Evolutionary conservation across 2,113 vertebrate species (phyloP).

Genomic region (Rhea americana): DNA sequence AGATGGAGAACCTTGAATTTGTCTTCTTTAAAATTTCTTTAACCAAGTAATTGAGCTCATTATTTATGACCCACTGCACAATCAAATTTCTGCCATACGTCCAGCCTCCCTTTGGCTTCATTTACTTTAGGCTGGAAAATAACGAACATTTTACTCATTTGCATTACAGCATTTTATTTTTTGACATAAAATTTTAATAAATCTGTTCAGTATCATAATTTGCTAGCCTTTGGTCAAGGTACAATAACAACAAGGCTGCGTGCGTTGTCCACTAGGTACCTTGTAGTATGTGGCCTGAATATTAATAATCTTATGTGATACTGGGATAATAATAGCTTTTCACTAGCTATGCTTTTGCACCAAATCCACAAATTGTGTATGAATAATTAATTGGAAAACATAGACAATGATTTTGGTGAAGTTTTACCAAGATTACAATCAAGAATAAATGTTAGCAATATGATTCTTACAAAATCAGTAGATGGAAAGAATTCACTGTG

Average conservation of each 20-base stretch:
- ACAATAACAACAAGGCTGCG: not conserved
- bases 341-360: not conserved
- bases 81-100: not conserved
- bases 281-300: not conserved
- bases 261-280: not conserved
- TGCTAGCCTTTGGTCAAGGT: not conserved
- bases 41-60: not conserved
- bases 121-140: not conserved
- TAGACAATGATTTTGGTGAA: not conserved
- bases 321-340: not conserved
- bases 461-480: not conserved
- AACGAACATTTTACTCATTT: not conserved
- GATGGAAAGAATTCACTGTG: not conserved
- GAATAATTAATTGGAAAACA: not conserved
- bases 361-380: not conserved
- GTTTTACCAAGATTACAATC: not conserved
- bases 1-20: not conserved
- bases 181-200: not conserved
- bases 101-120: not conserved
- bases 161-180: not conserved
- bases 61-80: not conserved
- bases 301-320: not conserved
- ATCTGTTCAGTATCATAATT: not conserved
- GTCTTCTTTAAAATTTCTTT: constrained; percentile 1
- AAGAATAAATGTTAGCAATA: not conserved